Percentiles rank a stretch among this genome's conserved stretches.
Evolutionary conservation across 2,113 vertebrate species (phyloP).

Genomic region (Psilopsiagon aymara): DNA sequence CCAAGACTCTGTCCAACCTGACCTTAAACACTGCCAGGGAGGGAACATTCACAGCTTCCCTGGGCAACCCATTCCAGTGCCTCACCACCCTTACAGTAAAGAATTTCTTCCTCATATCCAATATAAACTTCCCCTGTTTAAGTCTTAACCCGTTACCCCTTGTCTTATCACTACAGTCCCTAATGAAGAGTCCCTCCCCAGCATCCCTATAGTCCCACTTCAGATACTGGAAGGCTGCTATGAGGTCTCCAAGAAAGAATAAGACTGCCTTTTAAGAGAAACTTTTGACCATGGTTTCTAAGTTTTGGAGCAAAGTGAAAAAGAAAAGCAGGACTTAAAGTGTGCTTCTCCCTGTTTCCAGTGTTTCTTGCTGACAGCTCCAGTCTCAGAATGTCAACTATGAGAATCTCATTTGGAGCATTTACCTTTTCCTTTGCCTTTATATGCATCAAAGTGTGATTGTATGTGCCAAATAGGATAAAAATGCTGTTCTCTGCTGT

Average conservation of each 20-base stretch:
- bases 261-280: neutral
- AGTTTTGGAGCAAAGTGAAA: neutral
- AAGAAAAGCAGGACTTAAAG: neutral
- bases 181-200: too few species aligned
- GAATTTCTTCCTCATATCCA: too few species aligned
- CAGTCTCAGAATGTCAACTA: neutral
- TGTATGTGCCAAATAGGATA: neutral
- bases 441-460: neutral
- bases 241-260: neutral
- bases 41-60: too few species aligned
- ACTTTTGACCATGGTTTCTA: neutral
- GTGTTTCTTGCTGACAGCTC: neutral
- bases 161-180: too few species aligned
- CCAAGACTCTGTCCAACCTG: too few species aligned
- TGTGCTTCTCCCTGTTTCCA: neutral
- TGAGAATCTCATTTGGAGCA: neutral
- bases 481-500: neutral
- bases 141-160: too few species aligned
- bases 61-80: too few species aligned
- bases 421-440: neutral
- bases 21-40: too few species aligned
- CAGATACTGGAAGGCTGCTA: too few species aligned
- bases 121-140: too few species aligned
- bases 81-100: too few species aligned
- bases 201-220: too few species aligned